Percentiles rank a stretch among this genome's conserved stretches.
Evolutionary conservation across 2,888 invertebrate genomes (phyloP).

Genomic region (Hoplodrina ambigua): DNA sequence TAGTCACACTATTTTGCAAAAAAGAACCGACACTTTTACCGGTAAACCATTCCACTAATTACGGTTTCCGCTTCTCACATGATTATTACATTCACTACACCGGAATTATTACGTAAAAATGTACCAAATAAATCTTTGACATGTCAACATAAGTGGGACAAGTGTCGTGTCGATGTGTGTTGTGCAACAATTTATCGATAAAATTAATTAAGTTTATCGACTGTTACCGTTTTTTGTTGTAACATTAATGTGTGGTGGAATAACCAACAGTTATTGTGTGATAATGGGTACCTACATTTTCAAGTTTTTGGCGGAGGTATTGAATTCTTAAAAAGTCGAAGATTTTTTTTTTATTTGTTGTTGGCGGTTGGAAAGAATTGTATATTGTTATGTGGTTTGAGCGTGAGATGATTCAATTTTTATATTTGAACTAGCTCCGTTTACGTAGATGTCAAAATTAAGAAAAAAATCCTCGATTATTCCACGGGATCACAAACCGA

Average conservation of each 20-base stretch:
- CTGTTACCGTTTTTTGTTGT: slow-evolving; percentile 33
- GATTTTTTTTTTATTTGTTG: slow-evolving; percentile 9
- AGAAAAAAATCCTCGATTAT: too few species aligned
- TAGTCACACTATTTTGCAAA: slow-evolving; percentile 39
- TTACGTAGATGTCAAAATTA: too few species aligned
- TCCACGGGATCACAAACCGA: too few species aligned
- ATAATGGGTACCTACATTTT: slow-evolving; percentile 38
- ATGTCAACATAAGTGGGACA: slow-evolving; percentile 38
- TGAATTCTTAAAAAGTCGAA: slow-evolving; percentile 26
- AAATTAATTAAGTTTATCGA: slow-evolving; percentile 52
- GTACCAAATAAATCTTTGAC: slow-evolving; percentile 52
- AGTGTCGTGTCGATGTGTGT: slow-evolving; percentile 21
- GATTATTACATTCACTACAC: slow-evolving; percentile 45
- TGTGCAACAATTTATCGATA: slow-evolving; percentile 49
- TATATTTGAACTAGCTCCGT: background rate
- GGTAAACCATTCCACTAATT: slow-evolving; percentile 50
- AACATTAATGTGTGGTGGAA: slow-evolving; percentile 42
- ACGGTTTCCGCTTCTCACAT: slow-evolving; percentile 50
- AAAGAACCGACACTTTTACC: slow-evolving; percentile 53
- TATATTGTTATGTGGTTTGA: slow-evolving; percentile 28
- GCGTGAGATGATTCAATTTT: slow-evolving; percentile 40
- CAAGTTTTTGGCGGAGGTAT: slow-evolving; percentile 18
- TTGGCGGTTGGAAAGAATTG: slow-evolving; percentile 13
- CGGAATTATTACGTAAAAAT: slow-evolving; percentile 50
- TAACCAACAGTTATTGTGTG: slow-evolving; percentile 56